These are phyloP conservation scores for Margaritifera margaritifera DNA, from an alignment of 2,888 invertebrate species.

Conservation along the genomic window DNA sequence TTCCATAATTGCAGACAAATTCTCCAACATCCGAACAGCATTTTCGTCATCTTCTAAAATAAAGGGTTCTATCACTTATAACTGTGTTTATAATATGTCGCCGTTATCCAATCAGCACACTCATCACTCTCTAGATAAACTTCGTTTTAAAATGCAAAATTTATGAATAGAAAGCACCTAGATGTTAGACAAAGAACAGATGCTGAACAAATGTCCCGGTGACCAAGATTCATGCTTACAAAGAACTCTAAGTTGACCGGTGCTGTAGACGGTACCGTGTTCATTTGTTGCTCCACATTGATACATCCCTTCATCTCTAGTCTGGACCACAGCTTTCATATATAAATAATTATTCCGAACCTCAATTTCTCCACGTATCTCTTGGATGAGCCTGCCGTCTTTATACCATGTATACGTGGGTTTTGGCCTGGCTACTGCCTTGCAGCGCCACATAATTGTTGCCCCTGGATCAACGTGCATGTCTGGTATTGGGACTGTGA, in stretches of 20 bases:
- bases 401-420: conserved; percentile 36
- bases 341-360: conserved; percentile 44
- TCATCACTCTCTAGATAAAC: too few relatives aligned
- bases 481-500: conserved; percentile 22
- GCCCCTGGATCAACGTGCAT: conserved; percentile 31
- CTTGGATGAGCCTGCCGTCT: conserved; percentile 29
- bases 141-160: too few relatives aligned
- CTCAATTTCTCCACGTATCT: conserved; percentile 25
- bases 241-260: conserved; percentile 90
- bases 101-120: too few relatives aligned
- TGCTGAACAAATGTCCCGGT: too few relatives aligned
- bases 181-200: too few relatives aligned
- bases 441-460: conserved; percentile 30
- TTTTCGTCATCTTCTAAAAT: too few relatives aligned
- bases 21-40: too few relatives aligned
- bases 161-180: too few relatives aligned
- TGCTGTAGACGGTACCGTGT: conserved; percentile 87
- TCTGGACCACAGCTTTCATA: conserved; percentile 43
- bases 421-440: conserved; percentile 30
- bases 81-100: too few relatives aligned
- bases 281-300: conserved; percentile 94
- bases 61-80: too few relatives aligned
- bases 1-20: too few relatives aligned
- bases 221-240: conserved; percentile 75
- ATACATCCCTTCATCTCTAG: conserved; percentile 91